Evolutionary conservation across 2,797 vertebrate species (phyloP).

Genomic region (Crocidura indochinensis): DNA sequence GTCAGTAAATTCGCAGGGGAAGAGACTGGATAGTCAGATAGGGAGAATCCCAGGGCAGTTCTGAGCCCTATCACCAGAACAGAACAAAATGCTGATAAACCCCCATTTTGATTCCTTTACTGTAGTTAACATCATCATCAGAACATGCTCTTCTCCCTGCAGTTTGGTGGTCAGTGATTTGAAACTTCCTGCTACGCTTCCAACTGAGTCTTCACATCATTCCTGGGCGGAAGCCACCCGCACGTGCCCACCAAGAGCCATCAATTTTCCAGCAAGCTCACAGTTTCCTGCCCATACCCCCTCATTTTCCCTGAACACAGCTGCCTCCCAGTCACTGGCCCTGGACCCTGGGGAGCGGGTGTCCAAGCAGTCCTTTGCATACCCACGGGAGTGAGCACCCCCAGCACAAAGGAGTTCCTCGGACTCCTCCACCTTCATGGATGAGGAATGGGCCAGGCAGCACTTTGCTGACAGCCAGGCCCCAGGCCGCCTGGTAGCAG

Average conservation of each 20-base stretch:
- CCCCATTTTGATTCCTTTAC: background rate
- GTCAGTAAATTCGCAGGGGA: conserved; percentile 33
- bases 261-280: background rate
- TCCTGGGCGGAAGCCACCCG: background rate
- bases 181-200: background rate
- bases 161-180: background rate
- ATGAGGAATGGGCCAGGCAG: conserved; percentile 90
- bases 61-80: conserved; percentile 56
- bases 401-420: background rate
- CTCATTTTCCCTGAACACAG: background rate
- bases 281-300: background rate
- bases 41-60: background rate
- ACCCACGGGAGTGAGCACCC: background rate
- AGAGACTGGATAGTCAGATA: background rate
- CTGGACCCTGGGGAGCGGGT: background rate
- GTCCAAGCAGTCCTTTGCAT: conserved; percentile 38
- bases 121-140: background rate
- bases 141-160: background rate
- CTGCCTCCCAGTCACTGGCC: accelerated
- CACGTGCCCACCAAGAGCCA: background rate
- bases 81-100: background rate
- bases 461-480: conserved; percentile 90
- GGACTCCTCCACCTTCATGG: conserved; percentile 76
- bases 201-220: background rate
- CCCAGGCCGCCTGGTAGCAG: conserved; percentile 87